Percentiles rank a stretch among this genome's conserved stretches.
Conservation (phyloP, 2,888 invertebrate genomes). For the Chaetogeoica ovagalla region DNA sequence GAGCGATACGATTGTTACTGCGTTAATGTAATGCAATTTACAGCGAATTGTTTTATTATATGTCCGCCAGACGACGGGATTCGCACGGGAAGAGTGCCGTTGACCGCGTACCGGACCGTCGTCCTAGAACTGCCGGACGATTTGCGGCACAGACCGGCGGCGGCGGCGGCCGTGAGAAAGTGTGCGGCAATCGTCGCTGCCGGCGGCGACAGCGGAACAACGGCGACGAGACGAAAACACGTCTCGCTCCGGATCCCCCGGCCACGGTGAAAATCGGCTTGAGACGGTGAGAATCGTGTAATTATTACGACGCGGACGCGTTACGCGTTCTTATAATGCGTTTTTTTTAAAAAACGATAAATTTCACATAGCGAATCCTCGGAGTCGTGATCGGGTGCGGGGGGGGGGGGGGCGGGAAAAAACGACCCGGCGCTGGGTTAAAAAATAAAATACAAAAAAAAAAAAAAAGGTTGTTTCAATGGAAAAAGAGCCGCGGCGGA, state of each 20-base stretch:
- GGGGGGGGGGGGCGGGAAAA: too few relatives aligned
- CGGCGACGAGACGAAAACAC: background rate
- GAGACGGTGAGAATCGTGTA: conserved; percentile 3
- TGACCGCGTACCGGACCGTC: conserved; percentile 19
- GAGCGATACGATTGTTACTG: too few relatives aligned
- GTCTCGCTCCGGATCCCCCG: conserved; percentile 1
- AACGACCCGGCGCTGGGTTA: conserved; percentile 16
- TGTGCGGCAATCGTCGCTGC: background rate
- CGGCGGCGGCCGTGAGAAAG: background rate
- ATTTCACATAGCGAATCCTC: too few relatives aligned
- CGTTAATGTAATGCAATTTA: too few relatives aligned
- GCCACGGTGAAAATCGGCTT: conserved; percentile 29
- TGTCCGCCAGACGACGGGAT: background rate
- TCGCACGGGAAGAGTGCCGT: background rate
- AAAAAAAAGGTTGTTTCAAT: background rate
- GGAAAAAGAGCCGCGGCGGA: conserved; percentile 21
- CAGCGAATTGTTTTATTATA: too few relatives aligned
- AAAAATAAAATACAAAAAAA: background rate
- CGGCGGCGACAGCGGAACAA: background rate
- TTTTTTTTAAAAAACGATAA: too few relatives aligned
- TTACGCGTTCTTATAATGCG: too few relatives aligned
- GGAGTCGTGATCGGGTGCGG: too few relatives aligned
- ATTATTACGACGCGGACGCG: too few relatives aligned
- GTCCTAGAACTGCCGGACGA: conserved; percentile 17
- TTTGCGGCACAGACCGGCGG: background rate